Evolutionary conservation across 2,113 vertebrate species (phyloP), one percentile per base, ranked within the genome.

Genomic region (Mesitornis unicolor): DNA sequence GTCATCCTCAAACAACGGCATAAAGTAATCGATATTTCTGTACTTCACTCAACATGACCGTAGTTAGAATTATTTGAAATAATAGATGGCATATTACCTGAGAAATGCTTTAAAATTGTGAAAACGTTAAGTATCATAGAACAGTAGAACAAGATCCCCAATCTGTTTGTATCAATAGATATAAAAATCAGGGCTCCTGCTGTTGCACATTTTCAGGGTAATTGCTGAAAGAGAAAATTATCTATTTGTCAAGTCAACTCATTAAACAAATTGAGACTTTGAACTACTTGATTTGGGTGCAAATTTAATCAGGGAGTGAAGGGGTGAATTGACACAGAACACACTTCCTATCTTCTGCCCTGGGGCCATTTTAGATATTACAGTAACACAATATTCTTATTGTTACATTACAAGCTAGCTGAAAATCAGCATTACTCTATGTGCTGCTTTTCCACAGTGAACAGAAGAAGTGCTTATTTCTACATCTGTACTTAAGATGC

Each of bases 251-350:
- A 93, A 92, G 60, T 56, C 60, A 84, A 84, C 25, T 89, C 81
- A 89, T 93, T 95, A 90, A 93, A 81, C 86, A 90, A 87, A 86
- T 94, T 81, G 83, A 93, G 76, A 78, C 80, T 92, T 94, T 81
- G 51, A 94, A 81, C 71, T 77, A 71, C 76, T 94, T 84, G 64
- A 88, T 93, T 94, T 95, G 43, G 36, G 56, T 82, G 36, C 25
- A 93, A 79, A 96, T 94, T 93, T 89, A 93, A 93, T 90, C 70
- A 87, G 36, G 28, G 76, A 89, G 19, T 20, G 21, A 76, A 93
- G 24, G 73, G 85, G 57, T 87, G 76, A 94, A 71, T 19, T 75
- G 79, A 75, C 92, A 93, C 22, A 88, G 68, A 91, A 60, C 64
- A 76, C 13, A 84, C 69, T 90, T 94, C 60, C 47, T 38, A 31